Evolutionary conservation across 2,113 vertebrate species (phyloP).

Genomic region (Corydoras maculifer): DNA sequence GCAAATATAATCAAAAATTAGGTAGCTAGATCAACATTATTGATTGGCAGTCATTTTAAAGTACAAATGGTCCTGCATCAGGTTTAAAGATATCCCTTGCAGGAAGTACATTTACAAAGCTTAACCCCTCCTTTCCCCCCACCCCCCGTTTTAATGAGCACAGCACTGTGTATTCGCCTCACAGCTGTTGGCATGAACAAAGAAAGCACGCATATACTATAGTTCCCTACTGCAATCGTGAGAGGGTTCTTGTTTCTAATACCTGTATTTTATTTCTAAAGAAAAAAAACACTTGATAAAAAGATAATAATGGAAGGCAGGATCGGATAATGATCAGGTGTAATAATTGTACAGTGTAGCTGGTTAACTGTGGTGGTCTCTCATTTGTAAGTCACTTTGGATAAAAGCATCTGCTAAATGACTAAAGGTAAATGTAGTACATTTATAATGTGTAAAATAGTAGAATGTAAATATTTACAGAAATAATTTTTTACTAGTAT

Average conservation of each 20-base stretch:
- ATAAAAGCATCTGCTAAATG: no score
- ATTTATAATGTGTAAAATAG: no score
- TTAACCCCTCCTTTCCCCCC: slow-evolving; percentile 24
- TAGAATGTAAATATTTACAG: no score
- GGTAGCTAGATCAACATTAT: neutral
- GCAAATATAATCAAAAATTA: slow-evolving; percentile 14
- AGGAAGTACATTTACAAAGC: slow-evolving; percentile 32
- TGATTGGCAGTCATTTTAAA: neutral
- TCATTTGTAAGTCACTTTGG: no score
- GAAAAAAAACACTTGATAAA: neutral
- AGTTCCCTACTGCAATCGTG: neutral
- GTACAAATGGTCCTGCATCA: no score
- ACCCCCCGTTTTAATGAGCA: slow-evolving; percentile 40
- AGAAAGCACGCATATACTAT: slow-evolving; percentile 28
- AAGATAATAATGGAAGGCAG: no score
- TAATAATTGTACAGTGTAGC: no score
- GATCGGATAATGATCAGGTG: no score
- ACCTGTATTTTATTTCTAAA: neutral
- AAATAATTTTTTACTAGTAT: no score
- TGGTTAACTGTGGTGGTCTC: no score
- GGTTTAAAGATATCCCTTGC: slow-evolving; percentile 16
- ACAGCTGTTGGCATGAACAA: slow-evolving; percentile 49
- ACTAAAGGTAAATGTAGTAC: no score
- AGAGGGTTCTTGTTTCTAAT: neutral
- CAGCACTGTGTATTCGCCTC: slow-evolving; percentile 38